Evolutionary conservation across 2,797 vertebrate species (phyloP), one percentile per base, ranked within the genome.

Genomic region (Xenentodon cancila): DNA sequence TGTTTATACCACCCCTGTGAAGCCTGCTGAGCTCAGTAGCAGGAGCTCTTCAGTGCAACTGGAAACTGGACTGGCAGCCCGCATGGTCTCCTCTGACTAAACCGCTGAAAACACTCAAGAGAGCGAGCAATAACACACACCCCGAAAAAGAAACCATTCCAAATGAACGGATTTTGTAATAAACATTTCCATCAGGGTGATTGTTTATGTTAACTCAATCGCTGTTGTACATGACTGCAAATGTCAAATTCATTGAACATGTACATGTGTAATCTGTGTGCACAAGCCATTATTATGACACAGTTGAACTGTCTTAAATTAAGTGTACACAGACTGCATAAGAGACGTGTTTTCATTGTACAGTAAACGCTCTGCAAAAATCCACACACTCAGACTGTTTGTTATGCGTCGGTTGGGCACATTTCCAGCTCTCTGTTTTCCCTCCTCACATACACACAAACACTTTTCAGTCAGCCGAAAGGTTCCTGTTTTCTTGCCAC

Each of bases 401-500:
- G 46, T 67, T 67, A 58, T 72, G 44, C 43, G 37, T 68, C 37
- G 62, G 50, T 22, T 9, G 18, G 21, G 57, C 20, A 45, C 7
- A 30, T 27, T 45, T 58, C 40, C 47, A 30, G 63, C 50, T 58
- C 64, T 70, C n/a, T 11, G 58, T 62, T 47, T 57, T 47, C 59
- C 1, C 30, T 37, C 49, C 53, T 65, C 57, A 16, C 55, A 61
- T 9, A 77, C 52, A 74, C 70, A 71, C 64, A 74, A 62, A 77
- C 54, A 73, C 47, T 47, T 73, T 76, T 82, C 64, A 75, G 79
- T 83, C 81, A 84, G 57, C 56, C 60, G 53, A 58, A 68, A 45
- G 52, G 74, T 84, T 88, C 81, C 88, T 86, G 85, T 86, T 87
- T 88, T 84, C 53, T 69, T 85, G 73, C 77, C 80, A 68, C 78